These are phyloP conservation scores for Thecocarcelia acutangulata DNA, from an alignment of 2,888 invertebrate species.

Conservation along the genomic window DNA sequence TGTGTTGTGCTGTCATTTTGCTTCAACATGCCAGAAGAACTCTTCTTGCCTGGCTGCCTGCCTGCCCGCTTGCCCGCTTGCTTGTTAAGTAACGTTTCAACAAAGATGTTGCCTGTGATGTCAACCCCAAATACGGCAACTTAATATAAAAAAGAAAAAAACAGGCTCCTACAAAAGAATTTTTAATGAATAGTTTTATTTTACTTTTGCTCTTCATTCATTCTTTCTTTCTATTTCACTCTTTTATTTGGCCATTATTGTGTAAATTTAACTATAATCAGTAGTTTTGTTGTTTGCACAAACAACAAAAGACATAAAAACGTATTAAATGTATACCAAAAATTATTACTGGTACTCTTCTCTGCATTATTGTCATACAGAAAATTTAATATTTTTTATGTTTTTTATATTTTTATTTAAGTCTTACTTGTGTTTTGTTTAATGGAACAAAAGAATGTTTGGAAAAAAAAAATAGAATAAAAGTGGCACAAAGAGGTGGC, in stretches of 20 bases:
- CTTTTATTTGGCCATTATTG: slow-evolving; percentile 48
- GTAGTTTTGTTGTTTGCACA: slow-evolving; percentile 5
- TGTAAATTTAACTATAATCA: slow-evolving; percentile 61
- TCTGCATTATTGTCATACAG: not conserved
- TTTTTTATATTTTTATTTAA: not conserved
- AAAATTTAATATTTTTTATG: slow-evolving; percentile 27
- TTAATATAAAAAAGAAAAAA: slow-evolving; percentile 17
- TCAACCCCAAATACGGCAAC: slow-evolving; percentile 44
- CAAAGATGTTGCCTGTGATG: slow-evolving; percentile 41
- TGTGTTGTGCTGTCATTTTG: slow-evolving; percentile 33
- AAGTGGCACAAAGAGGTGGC: slow-evolving; percentile 46
- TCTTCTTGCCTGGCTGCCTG: too few species aligned
- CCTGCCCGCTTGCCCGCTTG: too few species aligned
- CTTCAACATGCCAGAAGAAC: slow-evolving; percentile 13
- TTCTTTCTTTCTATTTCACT: not conserved
- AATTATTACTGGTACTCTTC: slow-evolving; percentile 15
- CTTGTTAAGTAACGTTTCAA: slow-evolving; percentile 29
- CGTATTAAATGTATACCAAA: slow-evolving; percentile 36
- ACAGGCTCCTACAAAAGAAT: slow-evolving; percentile 51
- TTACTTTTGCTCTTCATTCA: not conserved
- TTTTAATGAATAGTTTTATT: slow-evolving; percentile 59
- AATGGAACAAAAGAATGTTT: slow-evolving; percentile 36
- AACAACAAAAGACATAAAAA: slow-evolving; percentile 10
- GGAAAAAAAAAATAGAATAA: slow-evolving; percentile 15
- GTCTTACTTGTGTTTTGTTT: slow-evolving; percentile 8